Percentiles rank a stretch among this genome's conserved stretches.
These are phyloP conservation scores for Gadopsis bispinosus DNA, from an alignment of 2,797 vertebrate species.

Conservation along the genomic window DNA sequence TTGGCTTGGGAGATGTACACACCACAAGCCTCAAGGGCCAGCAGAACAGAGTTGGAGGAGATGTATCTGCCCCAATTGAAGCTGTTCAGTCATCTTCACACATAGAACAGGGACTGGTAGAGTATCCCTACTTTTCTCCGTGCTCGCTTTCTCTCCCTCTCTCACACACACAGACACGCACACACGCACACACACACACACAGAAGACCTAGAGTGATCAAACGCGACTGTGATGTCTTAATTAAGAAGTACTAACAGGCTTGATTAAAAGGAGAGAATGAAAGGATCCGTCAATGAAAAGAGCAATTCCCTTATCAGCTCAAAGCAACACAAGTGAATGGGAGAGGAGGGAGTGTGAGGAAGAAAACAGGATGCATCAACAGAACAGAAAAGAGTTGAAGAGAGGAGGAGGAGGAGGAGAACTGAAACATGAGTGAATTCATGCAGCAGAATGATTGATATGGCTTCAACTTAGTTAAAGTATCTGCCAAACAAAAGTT, in stretches of 20 bases:
- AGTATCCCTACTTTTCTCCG: conserved; percentile 64
- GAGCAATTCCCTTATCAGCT: conserved; percentile 80
- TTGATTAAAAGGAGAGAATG: conserved; percentile 86
- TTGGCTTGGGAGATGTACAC: conserved; percentile 74
- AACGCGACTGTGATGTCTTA: conserved; percentile 86
- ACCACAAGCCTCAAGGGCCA: conserved; percentile 72
- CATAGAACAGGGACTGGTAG: conserved; percentile 59
- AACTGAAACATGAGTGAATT: conserved; percentile 51
- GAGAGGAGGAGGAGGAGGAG: conserved; percentile 38
- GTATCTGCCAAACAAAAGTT: conserved; percentile 51
- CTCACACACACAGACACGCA: conserved; percentile 16
- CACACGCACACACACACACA: conserved; percentile 39
- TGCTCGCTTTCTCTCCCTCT: conserved; percentile 46
- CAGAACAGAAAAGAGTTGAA: conserved; percentile 60
- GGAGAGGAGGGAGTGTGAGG: conserved; percentile 35
- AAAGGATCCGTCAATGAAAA: conserved; percentile 82
- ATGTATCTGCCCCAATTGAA: conserved; percentile 79
- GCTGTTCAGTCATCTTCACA: conserved; percentile 83
- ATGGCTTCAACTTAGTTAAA: conserved; percentile 32
- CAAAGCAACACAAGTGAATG: conserved; percentile 68
- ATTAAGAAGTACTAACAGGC: conserved; percentile 85
- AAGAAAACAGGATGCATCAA: conserved; percentile 59
- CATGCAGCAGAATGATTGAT: conserved; percentile 49
- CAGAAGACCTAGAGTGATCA: conserved; percentile 77
- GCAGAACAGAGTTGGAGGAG: conserved; percentile 73